A percentile compares a stretch with the other conserved stretches of the same genome.
Conservation (phyloP, 2,797 vertebrate species). For the Pangasius djambal region DNA sequence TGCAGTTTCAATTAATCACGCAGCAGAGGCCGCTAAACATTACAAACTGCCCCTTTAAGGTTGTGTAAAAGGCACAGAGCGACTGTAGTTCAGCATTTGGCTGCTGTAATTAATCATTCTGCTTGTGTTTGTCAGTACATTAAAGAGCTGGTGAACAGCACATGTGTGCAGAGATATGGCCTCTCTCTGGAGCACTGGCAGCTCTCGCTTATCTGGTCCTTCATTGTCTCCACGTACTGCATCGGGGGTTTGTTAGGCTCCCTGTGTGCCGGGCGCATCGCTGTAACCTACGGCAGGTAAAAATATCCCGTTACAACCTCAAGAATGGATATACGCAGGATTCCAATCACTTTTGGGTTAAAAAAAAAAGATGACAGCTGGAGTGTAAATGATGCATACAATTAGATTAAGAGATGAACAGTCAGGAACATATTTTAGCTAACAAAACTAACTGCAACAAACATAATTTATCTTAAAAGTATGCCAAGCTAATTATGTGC, state of each 20-base stretch:
- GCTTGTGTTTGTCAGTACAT: constrained; percentile 69
- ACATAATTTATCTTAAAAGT: not conserved
- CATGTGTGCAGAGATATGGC: constrained; percentile 67
- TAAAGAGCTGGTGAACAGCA: constrained; percentile 73
- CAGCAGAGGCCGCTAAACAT: not conserved
- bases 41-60: not conserved
- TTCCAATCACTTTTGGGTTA: not conserved
- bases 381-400: not conserved
- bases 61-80: not conserved
- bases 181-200: constrained; percentile 65
- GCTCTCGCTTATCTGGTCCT: constrained; percentile 77
- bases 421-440: not conserved
- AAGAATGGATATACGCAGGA: not conserved
- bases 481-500: not conserved
- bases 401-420: not conserved
- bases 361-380: too few species aligned
- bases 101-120: constrained; percentile 19
- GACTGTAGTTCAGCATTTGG: not conserved
- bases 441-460: not conserved
- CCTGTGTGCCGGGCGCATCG: constrained; percentile 53
- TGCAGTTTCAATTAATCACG: not conserved
- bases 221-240: constrained; percentile 73
- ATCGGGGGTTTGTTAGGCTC: constrained; percentile 72
- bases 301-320: not conserved
- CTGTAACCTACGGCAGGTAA: constrained; percentile 68